Conservation (phyloP, 2,797 vertebrate species). For the Linurgus olivaceus region DNA sequence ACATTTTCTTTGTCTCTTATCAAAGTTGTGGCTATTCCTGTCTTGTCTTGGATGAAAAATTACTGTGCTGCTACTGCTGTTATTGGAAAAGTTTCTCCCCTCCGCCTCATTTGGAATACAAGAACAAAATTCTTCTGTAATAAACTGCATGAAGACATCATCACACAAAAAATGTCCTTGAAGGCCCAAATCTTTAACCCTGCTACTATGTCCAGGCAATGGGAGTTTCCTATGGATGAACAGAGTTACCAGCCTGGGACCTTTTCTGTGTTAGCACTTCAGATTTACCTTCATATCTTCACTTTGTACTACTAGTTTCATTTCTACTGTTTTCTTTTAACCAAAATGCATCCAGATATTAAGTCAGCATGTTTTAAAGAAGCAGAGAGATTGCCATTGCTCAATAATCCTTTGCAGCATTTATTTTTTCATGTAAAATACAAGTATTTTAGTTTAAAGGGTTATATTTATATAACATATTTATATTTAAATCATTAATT, state of each 20-base stretch:
- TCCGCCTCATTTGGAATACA: neutral
- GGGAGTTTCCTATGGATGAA: neutral
- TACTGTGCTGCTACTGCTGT: neutral
- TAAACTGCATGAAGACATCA: neutral
- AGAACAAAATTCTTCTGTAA: neutral
- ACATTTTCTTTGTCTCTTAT: neutral
- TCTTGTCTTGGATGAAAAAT: constrained; percentile 8
- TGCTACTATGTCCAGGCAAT: neutral
- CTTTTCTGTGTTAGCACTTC: neutral
- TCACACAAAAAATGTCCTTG: neutral
- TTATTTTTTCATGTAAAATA: neutral
- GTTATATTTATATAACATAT: neutral
- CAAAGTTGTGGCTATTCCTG: neutral
- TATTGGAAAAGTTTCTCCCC: neutral
- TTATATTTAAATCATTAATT: neutral
- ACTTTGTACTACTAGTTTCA: neutral
- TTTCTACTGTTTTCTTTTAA: neutral
- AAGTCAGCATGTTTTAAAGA: neutral
- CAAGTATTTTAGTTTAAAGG: neutral
- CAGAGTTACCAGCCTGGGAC: neutral
- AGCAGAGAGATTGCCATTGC: neutral
- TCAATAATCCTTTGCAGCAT: neutral
- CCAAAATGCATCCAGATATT: neutral
- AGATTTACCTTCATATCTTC: neutral
- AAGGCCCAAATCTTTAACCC: neutral